Conservation (phyloP, 2,797 vertebrate species). For the Eleutherodactylus coqui region DNA sequence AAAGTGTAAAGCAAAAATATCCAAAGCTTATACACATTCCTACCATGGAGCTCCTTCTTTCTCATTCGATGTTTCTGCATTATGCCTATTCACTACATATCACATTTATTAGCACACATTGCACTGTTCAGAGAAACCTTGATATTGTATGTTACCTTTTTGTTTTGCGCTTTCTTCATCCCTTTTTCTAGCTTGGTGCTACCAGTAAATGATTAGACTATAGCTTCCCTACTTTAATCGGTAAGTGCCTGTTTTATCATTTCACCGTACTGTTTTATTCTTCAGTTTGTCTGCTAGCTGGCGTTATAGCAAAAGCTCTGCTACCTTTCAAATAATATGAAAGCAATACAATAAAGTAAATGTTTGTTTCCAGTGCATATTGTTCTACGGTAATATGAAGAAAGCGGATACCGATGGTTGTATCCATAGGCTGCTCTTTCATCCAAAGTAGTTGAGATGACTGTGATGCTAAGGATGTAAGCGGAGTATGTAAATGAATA, state of each 20-base stretch:
- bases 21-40: not conserved
- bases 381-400: not conserved
- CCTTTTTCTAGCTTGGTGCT: not conserved
- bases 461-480: slow-evolving; percentile 21
- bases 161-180: not conserved
- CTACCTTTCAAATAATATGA: too few species aligned
- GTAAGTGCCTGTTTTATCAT: not conserved
- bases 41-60: not conserved
- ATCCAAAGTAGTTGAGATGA: not conserved
- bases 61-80: not conserved
- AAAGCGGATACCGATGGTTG: slow-evolving; percentile 8
- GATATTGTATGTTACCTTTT: not conserved
- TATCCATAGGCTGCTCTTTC: not conserved
- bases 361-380: not conserved
- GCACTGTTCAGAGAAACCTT: not conserved
- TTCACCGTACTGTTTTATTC: not conserved
- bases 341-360: not conserved
- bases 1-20: too few species aligned
- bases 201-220: too few species aligned
- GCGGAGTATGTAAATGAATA: slow-evolving; percentile 20
- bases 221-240: not conserved
- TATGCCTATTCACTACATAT: not conserved
- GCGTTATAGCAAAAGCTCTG: not conserved
- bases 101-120: not conserved
- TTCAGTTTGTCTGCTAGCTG: not conserved